Base-by-base conservation (phyloP, 2,888 invertebrate genomes). In the Melikaiella ostensackeni region DNA sequence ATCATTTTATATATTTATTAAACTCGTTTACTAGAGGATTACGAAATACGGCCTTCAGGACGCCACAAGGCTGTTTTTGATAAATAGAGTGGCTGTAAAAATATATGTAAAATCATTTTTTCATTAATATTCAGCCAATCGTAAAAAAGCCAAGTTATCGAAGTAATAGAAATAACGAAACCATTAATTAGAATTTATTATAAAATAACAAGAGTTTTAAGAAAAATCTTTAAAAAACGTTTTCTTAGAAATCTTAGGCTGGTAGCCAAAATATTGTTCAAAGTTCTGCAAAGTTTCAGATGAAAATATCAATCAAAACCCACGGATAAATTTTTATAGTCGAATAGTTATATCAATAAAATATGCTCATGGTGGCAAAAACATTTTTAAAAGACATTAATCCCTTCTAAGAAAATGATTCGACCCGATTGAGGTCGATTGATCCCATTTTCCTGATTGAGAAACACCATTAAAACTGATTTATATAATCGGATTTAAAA, bases 201-300 rank as follows among this genome's bases (percentile, higher is more conserved):
- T 64, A 38, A 42, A 64, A 64, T 64, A 64, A 11, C 38, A 64
- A 38, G 24, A 33, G 1, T 30, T n/a, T 30, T 30, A 30, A 30
- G 4, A 64, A 35, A 62, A 3, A 30, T 30, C 30, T 4, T 30
- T 30, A 62, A 64, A 38, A 35, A 64, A 64, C 38, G 38, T 64
- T 38, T 38, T 38, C 63, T 11, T 13, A 38, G 38, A 64, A 64
- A 38, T 64, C 13, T 21, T 64, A 38, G 63, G 63, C 38, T 64
- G 13, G 38, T 4, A 21, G 63, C 63, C 38, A 64, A 38, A 38
- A 38, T 38, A 21, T 62, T 63, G 35, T 64, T 64, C 11, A 24
- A 13, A 13, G 63, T 21, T 38, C 33, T 38, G 42, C 16, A 13
- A 38, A 63, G 21, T 38, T 62, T 21, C 38, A 38, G 13, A 64